Conservation (phyloP, 2,113 vertebrate species). For the Polyodon spathula region DNA sequence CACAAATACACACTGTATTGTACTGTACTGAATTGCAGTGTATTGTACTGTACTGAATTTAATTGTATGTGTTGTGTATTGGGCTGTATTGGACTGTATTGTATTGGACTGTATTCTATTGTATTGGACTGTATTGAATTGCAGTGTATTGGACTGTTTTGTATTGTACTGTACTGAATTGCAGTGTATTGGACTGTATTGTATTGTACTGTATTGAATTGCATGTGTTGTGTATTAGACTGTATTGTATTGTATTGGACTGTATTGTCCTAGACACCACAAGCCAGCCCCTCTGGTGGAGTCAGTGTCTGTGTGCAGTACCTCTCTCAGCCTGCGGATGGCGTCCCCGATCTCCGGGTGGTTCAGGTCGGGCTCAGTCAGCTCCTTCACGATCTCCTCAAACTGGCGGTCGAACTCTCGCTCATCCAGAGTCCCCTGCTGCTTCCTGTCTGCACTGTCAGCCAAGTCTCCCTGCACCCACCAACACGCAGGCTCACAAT, state of each 20-base stretch:
- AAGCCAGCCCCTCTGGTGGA: not conserved
- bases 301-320: slow-evolving; percentile 24
- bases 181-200: not conserved
- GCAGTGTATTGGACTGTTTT: not conserved
- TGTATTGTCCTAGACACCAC: not conserved
- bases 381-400: slow-evolving; percentile 63
- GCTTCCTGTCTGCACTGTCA: slow-evolving; percentile 47
- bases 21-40: not conserved
- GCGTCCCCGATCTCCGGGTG: slow-evolving; percentile 66
- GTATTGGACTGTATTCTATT: not conserved
- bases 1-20: too few relatives aligned
- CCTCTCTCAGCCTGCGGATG: slow-evolving; percentile 62
- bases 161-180: too few relatives aligned
- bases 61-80: too few relatives aligned
- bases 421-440: slow-evolving; percentile 38
- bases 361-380: slow-evolving; percentile 56
- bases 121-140: not conserved
- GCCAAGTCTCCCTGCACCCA: slow-evolving; percentile 35
- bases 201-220: not conserved
- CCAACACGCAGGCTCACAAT: not conserved
- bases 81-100: not conserved
- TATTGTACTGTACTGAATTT: not conserved
- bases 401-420: slow-evolving; percentile 69
- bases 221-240: not conserved
- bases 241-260: not conserved